A percentile compares a stretch with the other conserved stretches of the same genome.
Conservation (phyloP, 2,113 vertebrate species). For the Aythya baeri region DNA sequence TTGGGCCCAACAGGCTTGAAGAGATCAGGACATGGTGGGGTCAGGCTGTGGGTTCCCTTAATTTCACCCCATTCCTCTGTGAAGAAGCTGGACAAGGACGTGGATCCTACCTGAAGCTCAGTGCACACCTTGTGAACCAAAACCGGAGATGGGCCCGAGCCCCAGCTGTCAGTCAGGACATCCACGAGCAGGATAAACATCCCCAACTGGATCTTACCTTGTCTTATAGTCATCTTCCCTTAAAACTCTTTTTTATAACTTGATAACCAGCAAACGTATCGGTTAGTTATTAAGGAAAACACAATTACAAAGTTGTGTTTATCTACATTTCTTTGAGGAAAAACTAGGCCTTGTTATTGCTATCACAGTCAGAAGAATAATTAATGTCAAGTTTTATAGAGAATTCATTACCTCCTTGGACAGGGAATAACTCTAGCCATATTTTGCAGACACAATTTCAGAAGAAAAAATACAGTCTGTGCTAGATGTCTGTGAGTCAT, state of each 20-base stretch:
- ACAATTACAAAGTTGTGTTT: neutral
- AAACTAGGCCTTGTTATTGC: neutral
- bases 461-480: neutral
- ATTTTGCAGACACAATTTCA: slow-evolving; percentile 1
- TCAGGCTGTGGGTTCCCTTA: neutral
- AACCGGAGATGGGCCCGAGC: neutral
- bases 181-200: accelerated
- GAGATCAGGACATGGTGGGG: accelerated
- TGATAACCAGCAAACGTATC: neutral
- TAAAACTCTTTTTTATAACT: neutral
- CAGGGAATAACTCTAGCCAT: neutral
- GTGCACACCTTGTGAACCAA: neutral
- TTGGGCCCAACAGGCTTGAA: neutral
- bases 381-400: neutral
- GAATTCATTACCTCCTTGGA: slow-evolving; percentile 1
- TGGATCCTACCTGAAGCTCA: neutral
- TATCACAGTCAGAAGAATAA: slow-evolving; percentile 8
- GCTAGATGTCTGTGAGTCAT: neutral
- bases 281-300: neutral
- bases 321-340: neutral
- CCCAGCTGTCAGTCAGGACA: accelerated
- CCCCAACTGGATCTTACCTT: neutral
- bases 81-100: accelerated
- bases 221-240: neutral
- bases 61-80: neutral